phyloP scores from a whole-genome alignment of 2,888 invertebrate genomes.

The Ditula angustiorana region DNA sequence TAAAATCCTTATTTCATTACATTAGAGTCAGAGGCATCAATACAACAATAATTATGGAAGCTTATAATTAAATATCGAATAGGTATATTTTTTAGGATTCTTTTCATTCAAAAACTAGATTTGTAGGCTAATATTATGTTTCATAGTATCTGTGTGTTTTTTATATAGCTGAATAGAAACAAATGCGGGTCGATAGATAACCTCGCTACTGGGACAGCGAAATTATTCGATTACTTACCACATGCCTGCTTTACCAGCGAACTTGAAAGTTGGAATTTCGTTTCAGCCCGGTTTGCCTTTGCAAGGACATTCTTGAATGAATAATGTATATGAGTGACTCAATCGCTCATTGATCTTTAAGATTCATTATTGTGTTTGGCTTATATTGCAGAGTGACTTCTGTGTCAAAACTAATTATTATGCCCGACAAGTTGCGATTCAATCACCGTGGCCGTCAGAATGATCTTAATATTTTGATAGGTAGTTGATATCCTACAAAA shows the following conservation, averaged over 20 bases:
- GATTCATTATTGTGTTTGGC: background rate
- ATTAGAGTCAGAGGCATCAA: no score
- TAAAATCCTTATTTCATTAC: no score
- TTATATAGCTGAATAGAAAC: constrained; percentile 10
- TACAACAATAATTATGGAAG: no score
- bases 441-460: no score
- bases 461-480: no score
- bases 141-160: no score
- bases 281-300: constrained; percentile 28
- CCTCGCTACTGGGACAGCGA: constrained; percentile 1
- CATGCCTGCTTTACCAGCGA: constrained; percentile 5
- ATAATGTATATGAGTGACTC: constrained; percentile 27
- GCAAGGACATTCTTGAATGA: constrained; percentile 36
- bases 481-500: no score
- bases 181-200: background rate
- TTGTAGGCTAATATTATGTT: no score
- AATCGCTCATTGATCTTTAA: constrained; percentile 4
- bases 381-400: background rate
- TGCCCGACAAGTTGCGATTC: no score
- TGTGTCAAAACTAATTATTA: background rate
- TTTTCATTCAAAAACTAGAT: no score
- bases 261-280: constrained; percentile 24
- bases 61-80: no score
- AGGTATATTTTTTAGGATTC: no score
- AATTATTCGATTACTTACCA: constrained; percentile 23